Evolutionary conservation across 1,140 invertebrate genomes (phyloP).

Genomic region (Proctacanthus coquilletti): DNA sequence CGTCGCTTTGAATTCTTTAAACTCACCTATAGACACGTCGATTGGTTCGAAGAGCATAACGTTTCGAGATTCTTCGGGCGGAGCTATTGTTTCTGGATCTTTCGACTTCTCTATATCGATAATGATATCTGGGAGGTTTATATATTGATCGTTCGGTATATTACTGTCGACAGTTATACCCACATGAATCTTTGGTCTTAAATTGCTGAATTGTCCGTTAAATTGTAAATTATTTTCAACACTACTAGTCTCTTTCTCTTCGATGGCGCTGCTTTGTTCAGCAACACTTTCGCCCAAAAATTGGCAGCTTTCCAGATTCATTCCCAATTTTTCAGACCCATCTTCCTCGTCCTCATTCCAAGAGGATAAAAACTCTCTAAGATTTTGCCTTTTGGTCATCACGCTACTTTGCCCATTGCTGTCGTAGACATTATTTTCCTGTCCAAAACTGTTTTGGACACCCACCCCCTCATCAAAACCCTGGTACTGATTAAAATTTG

Average conservation of each 20-base stretch:
- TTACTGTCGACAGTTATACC: conserved; percentile 7
- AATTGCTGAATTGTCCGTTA: neutral
- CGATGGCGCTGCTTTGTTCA: neutral
- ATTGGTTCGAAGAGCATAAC: conserved; percentile 27
- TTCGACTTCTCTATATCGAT: conserved; percentile 24
- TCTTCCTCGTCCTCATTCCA: conserved; percentile 30
- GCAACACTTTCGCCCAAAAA: neutral
- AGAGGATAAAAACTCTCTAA: conserved; percentile 24
- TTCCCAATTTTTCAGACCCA: neutral
- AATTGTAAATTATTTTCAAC: conserved; percentile 5
- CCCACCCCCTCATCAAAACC: neutral
- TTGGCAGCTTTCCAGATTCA: neutral
- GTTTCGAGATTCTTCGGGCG: conserved; percentile 2
- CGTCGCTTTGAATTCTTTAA: conserved; percentile 5
- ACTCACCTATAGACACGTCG: conserved; percentile 16
- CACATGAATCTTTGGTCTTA: conserved; percentile 8
- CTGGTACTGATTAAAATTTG: neutral
- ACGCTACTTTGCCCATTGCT: conserved; percentile 3
- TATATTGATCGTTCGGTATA: conserved; percentile 11
- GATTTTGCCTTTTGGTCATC: conserved; percentile 16
- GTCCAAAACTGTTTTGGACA: neutral
- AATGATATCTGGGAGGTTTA: conserved; percentile 26
- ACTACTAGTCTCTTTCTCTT: neutral
- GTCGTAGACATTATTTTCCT: neutral
- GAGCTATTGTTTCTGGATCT: neutral